Evolutionary conservation across 2,113 vertebrate genomes (phyloP).

Genomic region (Ammodytes marinus): DNA sequence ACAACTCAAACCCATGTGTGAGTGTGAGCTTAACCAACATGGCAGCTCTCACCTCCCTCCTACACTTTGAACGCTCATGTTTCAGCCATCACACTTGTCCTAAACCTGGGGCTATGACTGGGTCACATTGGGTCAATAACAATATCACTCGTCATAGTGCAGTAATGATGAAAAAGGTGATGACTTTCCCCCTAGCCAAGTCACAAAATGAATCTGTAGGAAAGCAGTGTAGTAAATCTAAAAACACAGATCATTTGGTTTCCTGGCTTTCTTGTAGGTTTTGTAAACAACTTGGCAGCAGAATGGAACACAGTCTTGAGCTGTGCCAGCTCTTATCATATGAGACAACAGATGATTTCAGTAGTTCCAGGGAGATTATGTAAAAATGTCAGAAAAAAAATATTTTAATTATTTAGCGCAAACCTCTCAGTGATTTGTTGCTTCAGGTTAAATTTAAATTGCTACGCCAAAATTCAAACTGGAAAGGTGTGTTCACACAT

Average conservation of each 20-base stretch:
- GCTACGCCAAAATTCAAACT: background rate
- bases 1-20: slow-evolving; percentile 99
- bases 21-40: slow-evolving; percentile 85
- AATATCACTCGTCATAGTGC: slow-evolving; percentile 19
- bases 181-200: slow-evolving; percentile 16
- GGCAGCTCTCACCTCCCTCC: slow-evolving; percentile 24
- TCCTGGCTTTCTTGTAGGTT: slow-evolving; percentile 40
- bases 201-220: slow-evolving; percentile 37
- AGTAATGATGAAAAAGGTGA: slow-evolving; percentile 38
- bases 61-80: slow-evolving; percentile 34
- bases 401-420: slow-evolving; percentile 11
- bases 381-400: slow-evolving; percentile 13
- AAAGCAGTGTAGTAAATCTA: slow-evolving; percentile 46
- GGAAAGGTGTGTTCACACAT: background rate
- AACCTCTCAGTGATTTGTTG: background rate
- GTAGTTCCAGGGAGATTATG: slow-evolving; percentile 26
- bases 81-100: slow-evolving; percentile 35
- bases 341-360: slow-evolving; percentile 54
- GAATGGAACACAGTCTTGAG: slow-evolving; percentile 18
- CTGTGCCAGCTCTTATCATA: slow-evolving; percentile 44
- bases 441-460: background rate
- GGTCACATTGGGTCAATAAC: slow-evolving; percentile 48
- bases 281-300: slow-evolving; percentile 57
- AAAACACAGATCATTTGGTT: slow-evolving; percentile 39
- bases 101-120: slow-evolving; percentile 34